These are phyloP conservation scores for Spinus pinus DNA, from an alignment of 2,797 vertebrate species.

Conservation along the genomic window DNA sequence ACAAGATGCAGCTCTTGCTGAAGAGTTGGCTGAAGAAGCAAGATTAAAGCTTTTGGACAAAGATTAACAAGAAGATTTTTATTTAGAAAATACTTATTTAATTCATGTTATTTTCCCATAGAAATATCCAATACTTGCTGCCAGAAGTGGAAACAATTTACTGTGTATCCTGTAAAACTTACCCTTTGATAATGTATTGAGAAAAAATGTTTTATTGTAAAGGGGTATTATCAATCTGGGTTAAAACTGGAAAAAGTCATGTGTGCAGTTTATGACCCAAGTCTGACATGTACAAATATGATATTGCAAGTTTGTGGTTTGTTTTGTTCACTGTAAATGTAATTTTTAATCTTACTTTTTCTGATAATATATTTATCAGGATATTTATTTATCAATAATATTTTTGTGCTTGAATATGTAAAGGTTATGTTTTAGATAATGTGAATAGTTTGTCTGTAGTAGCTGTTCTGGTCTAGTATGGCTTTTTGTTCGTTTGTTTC, in stretches of 20 bases:
- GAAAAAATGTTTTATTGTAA: not conserved
- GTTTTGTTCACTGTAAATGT: not conserved
- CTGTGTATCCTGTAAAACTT: not conserved
- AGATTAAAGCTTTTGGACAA: not conserved
- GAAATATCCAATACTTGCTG: not conserved
- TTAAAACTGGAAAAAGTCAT: not conserved
- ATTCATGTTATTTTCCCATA: not conserved
- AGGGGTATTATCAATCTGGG: not conserved
- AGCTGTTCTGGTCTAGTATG: not conserved
- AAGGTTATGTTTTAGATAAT: not conserved
- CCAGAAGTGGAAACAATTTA: not conserved
- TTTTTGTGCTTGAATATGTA: not conserved
- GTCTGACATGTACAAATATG: not conserved
- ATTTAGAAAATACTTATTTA: not conserved
- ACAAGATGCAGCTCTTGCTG: not conserved
- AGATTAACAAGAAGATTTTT: not conserved
- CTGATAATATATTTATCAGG: not conserved
- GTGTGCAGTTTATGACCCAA: not conserved
- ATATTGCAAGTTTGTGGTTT: not conserved
- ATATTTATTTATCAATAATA: not conserved
- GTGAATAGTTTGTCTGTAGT: not conserved
- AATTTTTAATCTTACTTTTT: not conserved
- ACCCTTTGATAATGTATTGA: not conserved
- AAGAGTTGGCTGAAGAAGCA: not conserved
- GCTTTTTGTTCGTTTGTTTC: not conserved